Evolutionary conservation across 2,797 vertebrate species (phyloP).

Genomic region (Gambelia wislizenii): DNA sequence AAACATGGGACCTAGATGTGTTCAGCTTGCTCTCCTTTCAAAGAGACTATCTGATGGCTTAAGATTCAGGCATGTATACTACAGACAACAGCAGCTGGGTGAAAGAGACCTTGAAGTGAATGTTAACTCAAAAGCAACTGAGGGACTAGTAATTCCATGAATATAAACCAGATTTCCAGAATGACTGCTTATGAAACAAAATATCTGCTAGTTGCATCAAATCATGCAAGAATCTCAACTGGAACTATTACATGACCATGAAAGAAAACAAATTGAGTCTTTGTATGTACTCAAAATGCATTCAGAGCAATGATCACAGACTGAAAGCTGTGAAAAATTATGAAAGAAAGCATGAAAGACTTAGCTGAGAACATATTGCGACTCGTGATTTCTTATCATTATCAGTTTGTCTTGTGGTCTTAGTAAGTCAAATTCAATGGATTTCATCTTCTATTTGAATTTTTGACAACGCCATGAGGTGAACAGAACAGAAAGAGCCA

Average conservation of each 20-base stretch:
- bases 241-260: not conserved
- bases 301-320: not conserved
- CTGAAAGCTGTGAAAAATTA: constrained; percentile 1
- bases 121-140: not conserved
- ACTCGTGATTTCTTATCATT: not conserved
- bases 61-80: not conserved
- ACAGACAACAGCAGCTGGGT: not conserved
- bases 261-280: not conserved
- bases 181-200: not conserved
- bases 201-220: not conserved
- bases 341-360: constrained; percentile 14
- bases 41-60: not conserved
- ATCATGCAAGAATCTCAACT: not conserved
- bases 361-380: not conserved
- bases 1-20: not conserved
- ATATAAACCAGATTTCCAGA: not conserved
- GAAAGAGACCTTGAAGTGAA: not conserved
- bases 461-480: not conserved
- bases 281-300: not conserved
- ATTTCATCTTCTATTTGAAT: not conserved
- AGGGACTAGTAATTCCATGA: not conserved
- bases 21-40: not conserved
- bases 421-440: not conserved
- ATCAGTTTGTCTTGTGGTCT: not conserved
- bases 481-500: not conserved